A percentile compares a stretch with the other conserved stretches of the same genome.
phyloP scores from a whole-genome alignment of 2,888 invertebrate genomes.

The Chymomyza fuscimana region DNA sequence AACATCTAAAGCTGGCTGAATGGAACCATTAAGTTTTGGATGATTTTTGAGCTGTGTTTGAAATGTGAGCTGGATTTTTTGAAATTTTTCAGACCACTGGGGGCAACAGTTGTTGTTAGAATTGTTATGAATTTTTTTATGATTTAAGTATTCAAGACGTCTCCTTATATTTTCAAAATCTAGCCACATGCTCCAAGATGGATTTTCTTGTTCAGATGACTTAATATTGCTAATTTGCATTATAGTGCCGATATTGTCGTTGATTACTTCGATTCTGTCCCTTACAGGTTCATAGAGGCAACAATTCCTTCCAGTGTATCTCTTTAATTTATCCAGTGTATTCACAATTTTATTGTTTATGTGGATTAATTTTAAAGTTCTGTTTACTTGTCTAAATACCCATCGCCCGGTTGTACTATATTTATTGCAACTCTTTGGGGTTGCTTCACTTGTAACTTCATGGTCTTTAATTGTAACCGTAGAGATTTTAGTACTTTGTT shows the following conservation, averaged over 20 bases:
- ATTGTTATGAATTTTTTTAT: not conserved
- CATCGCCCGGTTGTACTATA: conserved; percentile 20
- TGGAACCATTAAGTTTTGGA: not conserved
- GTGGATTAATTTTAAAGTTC: not conserved
- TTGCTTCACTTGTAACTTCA: not conserved
- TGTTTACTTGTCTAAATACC: conserved; percentile 29
- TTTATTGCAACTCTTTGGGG: not conserved
- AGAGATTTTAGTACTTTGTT: not conserved
- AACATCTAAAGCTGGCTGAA: not conserved
- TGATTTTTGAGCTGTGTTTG: not conserved
- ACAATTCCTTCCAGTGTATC: conserved; percentile 17
- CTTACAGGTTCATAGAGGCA: conserved; percentile 40
- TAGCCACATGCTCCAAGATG: conserved; percentile 16
- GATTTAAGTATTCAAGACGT: conserved; percentile 29
- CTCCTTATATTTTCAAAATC: conserved; percentile 30
- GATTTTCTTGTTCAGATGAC: not conserved
- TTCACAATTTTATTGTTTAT: not conserved
- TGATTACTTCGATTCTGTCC: conserved; percentile 42
- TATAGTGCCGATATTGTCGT: conserved; percentile 43
- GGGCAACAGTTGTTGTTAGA: conserved; percentile 33
- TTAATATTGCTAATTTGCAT: conserved; percentile 4
- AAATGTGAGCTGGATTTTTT: not conserved
- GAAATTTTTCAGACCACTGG: not conserved
- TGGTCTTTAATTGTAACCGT: not conserved
- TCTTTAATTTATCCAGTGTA: conserved; percentile 1